These are phyloP conservation scores for Malurus melanocephalus DNA, from an alignment of 2,113 vertebrate genomes.

Conservation along the genomic window DNA sequence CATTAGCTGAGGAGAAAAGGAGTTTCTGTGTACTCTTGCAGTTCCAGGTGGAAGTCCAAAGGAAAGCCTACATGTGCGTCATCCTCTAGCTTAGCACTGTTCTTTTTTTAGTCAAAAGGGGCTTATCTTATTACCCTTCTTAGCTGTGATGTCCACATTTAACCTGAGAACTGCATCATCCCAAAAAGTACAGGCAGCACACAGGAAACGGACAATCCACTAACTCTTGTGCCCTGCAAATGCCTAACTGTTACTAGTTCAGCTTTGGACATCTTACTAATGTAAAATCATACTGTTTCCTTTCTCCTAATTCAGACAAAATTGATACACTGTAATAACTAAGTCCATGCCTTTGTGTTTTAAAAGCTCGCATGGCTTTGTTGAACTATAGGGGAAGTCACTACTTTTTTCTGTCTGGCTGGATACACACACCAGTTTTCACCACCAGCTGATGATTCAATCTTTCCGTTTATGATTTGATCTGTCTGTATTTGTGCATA, in stretches of 20 bases:
- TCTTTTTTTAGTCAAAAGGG: slow-evolving; percentile 48
- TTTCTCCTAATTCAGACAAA: background rate
- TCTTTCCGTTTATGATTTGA: background rate
- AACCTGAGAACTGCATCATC: background rate
- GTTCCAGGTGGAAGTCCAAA: background rate
- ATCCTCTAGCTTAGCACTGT: slow-evolving; percentile 18
- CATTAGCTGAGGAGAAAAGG: background rate
- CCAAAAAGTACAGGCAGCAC: background rate
- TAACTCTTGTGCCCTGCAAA: background rate
- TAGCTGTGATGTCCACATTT: background rate
- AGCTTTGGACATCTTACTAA: background rate
- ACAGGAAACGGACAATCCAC: background rate
- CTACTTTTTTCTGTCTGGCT: background rate
- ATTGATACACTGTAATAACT: background rate
- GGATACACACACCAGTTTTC: background rate
- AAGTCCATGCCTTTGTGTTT: background rate
- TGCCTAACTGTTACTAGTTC: too few relatives aligned
- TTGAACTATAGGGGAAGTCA: background rate
- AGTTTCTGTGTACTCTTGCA: background rate
- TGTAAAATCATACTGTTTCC: background rate
- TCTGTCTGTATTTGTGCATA: background rate
- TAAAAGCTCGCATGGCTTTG: background rate
- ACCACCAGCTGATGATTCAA: background rate
- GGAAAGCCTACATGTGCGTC: background rate
- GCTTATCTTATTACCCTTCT: slow-evolving; percentile 53